Percentiles rank a stretch among this genome's conserved stretches.
These are phyloP conservation scores for Atopsyche davidsoni DNA, from an alignment of 1,140 invertebrate species.

Conservation along the genomic window DNA sequence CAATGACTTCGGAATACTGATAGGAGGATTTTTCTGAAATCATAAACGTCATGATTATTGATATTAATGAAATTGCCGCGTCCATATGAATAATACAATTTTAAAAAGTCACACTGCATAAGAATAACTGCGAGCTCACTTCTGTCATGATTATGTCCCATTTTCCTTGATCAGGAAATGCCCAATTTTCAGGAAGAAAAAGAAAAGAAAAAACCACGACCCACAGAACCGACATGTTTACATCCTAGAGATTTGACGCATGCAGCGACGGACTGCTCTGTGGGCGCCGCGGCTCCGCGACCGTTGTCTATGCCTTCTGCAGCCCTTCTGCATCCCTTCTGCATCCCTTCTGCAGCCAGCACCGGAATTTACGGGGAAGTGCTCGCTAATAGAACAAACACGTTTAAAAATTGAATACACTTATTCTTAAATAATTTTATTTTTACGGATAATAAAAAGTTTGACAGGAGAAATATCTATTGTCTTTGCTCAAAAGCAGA, in stretches of 20 bases:
- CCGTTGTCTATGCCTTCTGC: too few species aligned
- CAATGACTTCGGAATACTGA: conserved; percentile 38
- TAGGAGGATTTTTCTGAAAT: conserved; percentile 28
- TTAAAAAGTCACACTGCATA: conserved; percentile 6
- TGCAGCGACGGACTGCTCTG: neutral
- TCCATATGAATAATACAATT: conserved; percentile 17
- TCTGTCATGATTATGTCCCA: conserved; percentile 37
- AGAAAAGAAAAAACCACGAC: conserved; percentile 15
- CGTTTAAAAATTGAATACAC: too few species aligned
- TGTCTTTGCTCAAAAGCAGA: too few species aligned
- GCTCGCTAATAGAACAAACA: too few species aligned
- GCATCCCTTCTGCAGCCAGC: too few species aligned
- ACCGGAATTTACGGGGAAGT: too few species aligned
- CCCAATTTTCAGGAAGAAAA: conserved; percentile 6
- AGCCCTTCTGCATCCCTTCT: too few species aligned
- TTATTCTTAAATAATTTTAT: too few species aligned
- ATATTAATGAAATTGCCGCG: too few species aligned
- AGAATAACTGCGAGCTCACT: conserved; percentile 28
- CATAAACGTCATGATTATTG: conserved; percentile 26
- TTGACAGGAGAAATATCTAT: too few species aligned
- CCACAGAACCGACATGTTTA: conserved; percentile 20
- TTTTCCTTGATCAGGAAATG: conserved; percentile 38
- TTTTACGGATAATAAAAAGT: too few species aligned
- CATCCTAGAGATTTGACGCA: conserved; percentile 18
- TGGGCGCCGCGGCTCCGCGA: too few species aligned